Evolutionary conservation across 2,888 invertebrate species (phyloP).

Genomic region (Spodoptera exigua): DNA sequence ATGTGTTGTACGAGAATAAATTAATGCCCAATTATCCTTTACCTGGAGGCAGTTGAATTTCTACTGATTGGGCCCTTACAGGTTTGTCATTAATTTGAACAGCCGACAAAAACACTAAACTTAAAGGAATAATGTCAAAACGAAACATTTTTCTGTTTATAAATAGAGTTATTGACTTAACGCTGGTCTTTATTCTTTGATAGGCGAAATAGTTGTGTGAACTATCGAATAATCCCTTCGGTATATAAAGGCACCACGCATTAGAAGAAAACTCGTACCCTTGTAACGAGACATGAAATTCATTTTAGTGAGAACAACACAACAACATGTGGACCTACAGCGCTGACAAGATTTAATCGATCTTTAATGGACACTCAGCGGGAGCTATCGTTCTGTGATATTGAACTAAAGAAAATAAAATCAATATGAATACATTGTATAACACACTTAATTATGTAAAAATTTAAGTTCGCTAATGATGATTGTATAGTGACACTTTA

Average conservation of each 20-base stretch:
- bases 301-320: slow-evolving; percentile 68
- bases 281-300: slow-evolving; percentile 64
- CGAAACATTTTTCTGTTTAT: slow-evolving; percentile 59
- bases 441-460: too few species aligned
- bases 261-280: slow-evolving; percentile 16
- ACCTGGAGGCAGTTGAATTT: slow-evolving; percentile 79
- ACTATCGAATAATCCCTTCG: slow-evolving; percentile 5
- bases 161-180: not conserved
- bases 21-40: slow-evolving; percentile 24
- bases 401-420: too few species aligned
- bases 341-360: slow-evolving; percentile 58
- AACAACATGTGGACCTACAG: slow-evolving; percentile 57
- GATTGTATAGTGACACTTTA: too few species aligned
- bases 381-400: slow-evolving; percentile 6
- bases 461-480: too few species aligned
- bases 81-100: slow-evolving; percentile 68
- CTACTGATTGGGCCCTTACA: slow-evolving; percentile 69
- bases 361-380: slow-evolving; percentile 51
- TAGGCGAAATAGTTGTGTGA: slow-evolving; percentile 37
- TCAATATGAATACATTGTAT: too few species aligned
- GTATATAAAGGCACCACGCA: slow-evolving; percentile 46
- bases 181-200: slow-evolving; percentile 26
- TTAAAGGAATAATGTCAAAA: slow-evolving; percentile 54
- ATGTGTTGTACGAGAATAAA: not conserved
- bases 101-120: slow-evolving; percentile 63